Conservation (phyloP, 2,888 invertebrate species). For the Acanthosoma haemorrhoidale region DNA sequence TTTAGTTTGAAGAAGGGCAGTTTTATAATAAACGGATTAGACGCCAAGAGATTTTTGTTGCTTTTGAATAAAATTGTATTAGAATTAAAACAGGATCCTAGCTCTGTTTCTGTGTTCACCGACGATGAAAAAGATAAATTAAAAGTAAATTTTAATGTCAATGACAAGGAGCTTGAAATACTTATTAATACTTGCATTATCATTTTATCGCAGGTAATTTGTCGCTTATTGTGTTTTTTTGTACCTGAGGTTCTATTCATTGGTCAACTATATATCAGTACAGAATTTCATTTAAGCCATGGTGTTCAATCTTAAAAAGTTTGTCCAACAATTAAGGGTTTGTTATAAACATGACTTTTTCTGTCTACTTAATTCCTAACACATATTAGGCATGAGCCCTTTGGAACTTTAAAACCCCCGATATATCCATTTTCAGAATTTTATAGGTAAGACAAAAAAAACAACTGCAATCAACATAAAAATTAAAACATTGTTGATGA, state of each 20-base stretch:
- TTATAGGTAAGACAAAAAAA: too few species aligned
- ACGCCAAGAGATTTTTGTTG: constrained; percentile 35
- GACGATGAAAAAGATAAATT: constrained; percentile 39
- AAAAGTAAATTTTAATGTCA: constrained; percentile 25
- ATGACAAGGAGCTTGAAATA: constrained; percentile 30
- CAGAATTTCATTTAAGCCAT: background rate
- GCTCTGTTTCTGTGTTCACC: constrained; percentile 36
- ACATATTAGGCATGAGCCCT: too few species aligned
- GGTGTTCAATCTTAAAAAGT: too few species aligned
- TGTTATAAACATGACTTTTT: too few species aligned
- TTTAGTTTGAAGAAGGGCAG: constrained; percentile 6
- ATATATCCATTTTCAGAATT: too few species aligned
- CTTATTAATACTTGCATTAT: constrained; percentile 36
- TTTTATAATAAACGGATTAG: constrained; percentile 33
- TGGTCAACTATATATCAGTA: background rate
- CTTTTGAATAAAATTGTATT: constrained; percentile 34
- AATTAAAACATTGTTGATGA: too few species aligned
- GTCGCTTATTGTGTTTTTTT: background rate
- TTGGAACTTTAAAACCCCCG: too few species aligned
- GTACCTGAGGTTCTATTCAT: background rate
- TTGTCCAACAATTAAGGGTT: too few species aligned
- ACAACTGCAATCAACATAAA: too few species aligned
- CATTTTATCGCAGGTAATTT: constrained; percentile 37
- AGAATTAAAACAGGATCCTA: constrained; percentile 34
- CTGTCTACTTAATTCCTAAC: too few species aligned